Conservation (phyloP, 2,113 vertebrate species). For the Fregetta grallaria region DNA sequence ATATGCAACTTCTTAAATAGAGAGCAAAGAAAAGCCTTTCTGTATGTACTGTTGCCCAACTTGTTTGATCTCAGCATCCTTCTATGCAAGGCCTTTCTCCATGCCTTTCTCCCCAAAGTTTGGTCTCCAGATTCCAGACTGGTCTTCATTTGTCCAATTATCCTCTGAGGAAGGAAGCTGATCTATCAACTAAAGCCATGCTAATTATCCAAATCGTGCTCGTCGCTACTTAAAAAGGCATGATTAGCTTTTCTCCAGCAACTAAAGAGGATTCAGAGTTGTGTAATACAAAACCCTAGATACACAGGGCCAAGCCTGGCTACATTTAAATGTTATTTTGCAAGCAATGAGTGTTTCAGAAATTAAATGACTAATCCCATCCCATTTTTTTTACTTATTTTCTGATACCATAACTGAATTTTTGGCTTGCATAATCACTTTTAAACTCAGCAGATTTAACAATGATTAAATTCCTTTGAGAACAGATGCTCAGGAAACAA, state of each 20-base stretch:
- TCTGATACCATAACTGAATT: not conserved
- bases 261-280: not conserved
- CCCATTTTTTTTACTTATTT: not conserved
- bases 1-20: not conserved
- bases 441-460: not conserved
- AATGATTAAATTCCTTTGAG: not conserved
- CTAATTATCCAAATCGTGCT: not conserved
- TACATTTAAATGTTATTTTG: not conserved
- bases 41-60: not conserved
- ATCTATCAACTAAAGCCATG: not conserved
- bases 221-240: not conserved
- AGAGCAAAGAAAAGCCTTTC: not conserved
- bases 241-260: not conserved
- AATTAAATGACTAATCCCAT: not conserved
- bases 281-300: not conserved
- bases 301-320: not conserved
- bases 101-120: not conserved
- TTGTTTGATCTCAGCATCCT: not conserved
- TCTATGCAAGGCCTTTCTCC: not conserved
- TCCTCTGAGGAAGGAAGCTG: not conserved
- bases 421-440: not conserved
- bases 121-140: not conserved
- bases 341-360: not conserved
- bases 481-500: not conserved
- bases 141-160: not conserved